phyloP scores from a whole-genome alignment of 1,140 invertebrate genomes.

The Aphaenogaster floridana region DNA sequence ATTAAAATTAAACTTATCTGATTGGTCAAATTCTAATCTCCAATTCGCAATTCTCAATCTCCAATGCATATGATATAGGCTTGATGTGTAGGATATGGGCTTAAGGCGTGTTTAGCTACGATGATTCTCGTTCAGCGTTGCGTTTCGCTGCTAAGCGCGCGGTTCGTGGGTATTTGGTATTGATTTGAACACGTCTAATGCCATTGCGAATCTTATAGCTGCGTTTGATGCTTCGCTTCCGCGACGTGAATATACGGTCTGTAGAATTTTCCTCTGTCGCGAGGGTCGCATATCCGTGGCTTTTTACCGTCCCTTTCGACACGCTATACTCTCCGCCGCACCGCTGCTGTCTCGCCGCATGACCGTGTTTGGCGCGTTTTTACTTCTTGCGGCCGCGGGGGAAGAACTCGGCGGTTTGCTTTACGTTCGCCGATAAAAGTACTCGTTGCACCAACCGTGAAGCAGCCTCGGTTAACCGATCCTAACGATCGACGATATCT shows the following conservation, averaged over 20 bases:
- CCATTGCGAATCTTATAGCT: neutral
- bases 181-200: neutral
- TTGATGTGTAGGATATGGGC: no score
- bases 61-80: no score
- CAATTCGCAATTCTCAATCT: no score
- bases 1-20: no score
- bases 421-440: slow-evolving; percentile 51
- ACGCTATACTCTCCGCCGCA: slow-evolving; percentile 50
- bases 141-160: neutral
- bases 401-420: slow-evolving; percentile 31
- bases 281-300: neutral
- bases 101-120: neutral
- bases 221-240: neutral
- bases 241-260: neutral
- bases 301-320: slow-evolving; percentile 37
- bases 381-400: slow-evolving; percentile 67
- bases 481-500: slow-evolving; percentile 18
- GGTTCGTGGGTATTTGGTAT: neutral
- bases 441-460: slow-evolving; percentile 36
- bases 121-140: neutral
- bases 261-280: neutral
- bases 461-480: slow-evolving; percentile 28
- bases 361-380: slow-evolving; percentile 76
- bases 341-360: slow-evolving; percentile 48
- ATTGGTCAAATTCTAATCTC: no score